Base-by-base conservation (phyloP, 92 coral and sea anemone species). In the Virgularia gustaviana region DNA sequence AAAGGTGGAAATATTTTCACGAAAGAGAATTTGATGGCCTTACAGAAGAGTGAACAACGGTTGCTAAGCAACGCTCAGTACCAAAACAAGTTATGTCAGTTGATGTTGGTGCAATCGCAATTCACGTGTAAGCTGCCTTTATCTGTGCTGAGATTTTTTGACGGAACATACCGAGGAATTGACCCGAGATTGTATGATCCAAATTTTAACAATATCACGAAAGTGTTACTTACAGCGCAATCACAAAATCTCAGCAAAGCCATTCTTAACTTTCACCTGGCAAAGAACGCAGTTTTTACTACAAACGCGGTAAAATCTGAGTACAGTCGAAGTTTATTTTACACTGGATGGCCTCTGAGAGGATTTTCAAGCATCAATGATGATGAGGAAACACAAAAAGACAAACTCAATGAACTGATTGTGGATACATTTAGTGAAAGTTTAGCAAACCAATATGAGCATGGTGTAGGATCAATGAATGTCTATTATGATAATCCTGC, bases 121-220 rank as follows among this genome's bases (percentile, higher is more conserved):
- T 49, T 29, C 3, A 41, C 56, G 0, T 87, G 91, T 57, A 70
- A 57, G 24, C 63, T 8, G 22, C 91, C 91, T n/a, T 59, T 81
- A 36, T 87, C 91, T 9, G 51, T 87, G 19, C 51, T 83, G 33
- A 64, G 91, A 15, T 83, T 87, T 43, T 87, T 87, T 59, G 91
- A 87, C 36, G 91, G 91, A 5, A 79, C 85, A 2, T 87, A 78
- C 38, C 41, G 64, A 18, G 59, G 33, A 13, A 13, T 83, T n/a
- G 35, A 80, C 41, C 78, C 84, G 0, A 19, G 20, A 0, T 70
- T 87, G 18, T 61, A 79, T 23, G 91, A 87, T 56, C 79, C 91
- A 4, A 24, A 65, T 9, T 87, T 87, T 67, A 51, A 83, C 2
- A 77, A 87, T 18, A 83, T 84, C 28, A 33, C 88, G 22, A 12